Conservation (phyloP, 2,888 invertebrate genomes). For the Amiota communis region DNA sequence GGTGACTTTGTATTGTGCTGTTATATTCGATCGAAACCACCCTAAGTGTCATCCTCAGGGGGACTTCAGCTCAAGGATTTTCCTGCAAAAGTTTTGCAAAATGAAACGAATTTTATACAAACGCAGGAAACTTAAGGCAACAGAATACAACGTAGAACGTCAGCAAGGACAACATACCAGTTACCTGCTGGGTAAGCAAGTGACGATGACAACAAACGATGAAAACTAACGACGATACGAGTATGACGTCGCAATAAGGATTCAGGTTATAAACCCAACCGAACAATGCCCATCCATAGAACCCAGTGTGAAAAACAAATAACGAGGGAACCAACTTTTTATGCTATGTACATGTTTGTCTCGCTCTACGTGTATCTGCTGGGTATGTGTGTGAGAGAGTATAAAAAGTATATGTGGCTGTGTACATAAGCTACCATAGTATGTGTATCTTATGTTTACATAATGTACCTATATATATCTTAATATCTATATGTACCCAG, state of each 20-base stretch:
- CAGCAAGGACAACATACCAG: constrained; percentile 1
- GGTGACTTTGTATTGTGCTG: not conserved
- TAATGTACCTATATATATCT: constrained; percentile 1
- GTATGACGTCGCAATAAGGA: constrained; percentile 15
- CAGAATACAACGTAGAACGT: too few species aligned
- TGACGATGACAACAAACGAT: too few species aligned
- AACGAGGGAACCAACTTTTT: constrained; percentile 24
- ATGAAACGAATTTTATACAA: constrained; percentile 52
- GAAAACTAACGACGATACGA: not conserved
- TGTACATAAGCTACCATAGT: constrained; percentile 1
- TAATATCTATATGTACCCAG: not conserved
- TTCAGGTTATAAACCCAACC: constrained; percentile 29
- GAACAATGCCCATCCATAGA: constrained; percentile 21
- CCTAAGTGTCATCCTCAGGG: constrained; percentile 48
- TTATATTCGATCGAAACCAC: constrained; percentile 30
- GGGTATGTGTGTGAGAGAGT: constrained; percentile 19
- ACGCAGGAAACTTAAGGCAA: constrained; percentile 2
- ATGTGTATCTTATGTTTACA: not conserved
- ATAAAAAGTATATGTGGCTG: constrained; percentile 3
- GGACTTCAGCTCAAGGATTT: constrained; percentile 63
- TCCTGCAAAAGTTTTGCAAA: constrained; percentile 51
- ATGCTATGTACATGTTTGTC: not conserved
- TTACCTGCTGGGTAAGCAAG: not conserved
- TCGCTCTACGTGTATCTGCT: constrained; percentile 6
- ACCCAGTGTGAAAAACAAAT: constrained; percentile 25